phyloP scores from a whole-genome alignment of 2,888 invertebrate species.

The Mycalesis mineus region DNA sequence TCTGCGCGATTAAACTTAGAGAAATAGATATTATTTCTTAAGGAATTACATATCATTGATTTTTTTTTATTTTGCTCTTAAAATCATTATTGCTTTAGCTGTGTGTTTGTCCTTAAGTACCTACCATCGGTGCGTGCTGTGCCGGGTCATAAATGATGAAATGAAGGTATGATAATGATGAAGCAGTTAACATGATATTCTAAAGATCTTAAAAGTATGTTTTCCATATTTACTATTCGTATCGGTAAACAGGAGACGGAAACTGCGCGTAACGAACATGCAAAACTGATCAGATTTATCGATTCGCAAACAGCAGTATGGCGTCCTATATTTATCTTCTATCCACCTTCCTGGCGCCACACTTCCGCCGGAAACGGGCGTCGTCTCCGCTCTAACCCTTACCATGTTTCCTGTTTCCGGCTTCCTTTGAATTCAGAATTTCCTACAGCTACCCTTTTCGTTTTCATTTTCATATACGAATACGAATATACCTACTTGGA shows the following conservation, averaged over 20 bases:
- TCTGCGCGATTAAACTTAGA: background rate
- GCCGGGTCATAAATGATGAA: too few species aligned
- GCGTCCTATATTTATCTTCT: slow-evolving; percentile 70
- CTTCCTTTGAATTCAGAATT: slow-evolving; percentile 67
- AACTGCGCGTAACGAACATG: slow-evolving; percentile 56
- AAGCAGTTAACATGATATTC: too few species aligned
- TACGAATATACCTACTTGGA: background rate
- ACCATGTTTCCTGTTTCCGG: slow-evolving; percentile 75
- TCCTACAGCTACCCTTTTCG: slow-evolving; percentile 50
- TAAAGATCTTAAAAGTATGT: background rate
- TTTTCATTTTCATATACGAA: slow-evolving; percentile 17
- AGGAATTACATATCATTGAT: too few species aligned
- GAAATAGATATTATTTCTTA: too few species aligned
- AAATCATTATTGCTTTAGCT: too few species aligned
- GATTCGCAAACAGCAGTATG: slow-evolving; percentile 71
- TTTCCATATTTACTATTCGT: slow-evolving; percentile 5
- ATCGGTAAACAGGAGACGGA: slow-evolving; percentile 71
- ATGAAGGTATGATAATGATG: background rate
- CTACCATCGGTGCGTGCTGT: too few species aligned
- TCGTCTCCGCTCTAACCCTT: slow-evolving; percentile 76
- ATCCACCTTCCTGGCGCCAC: slow-evolving; percentile 71
- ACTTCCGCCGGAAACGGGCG: slow-evolving; percentile 73
- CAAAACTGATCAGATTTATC: slow-evolving; percentile 73
- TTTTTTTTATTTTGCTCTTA: too few species aligned
- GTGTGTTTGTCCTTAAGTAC: too few species aligned